A percentile compares a stretch with the other conserved stretches of the same genome.
These are phyloP conservation scores for Geococcyx californianus DNA, from an alignment of 2,113 vertebrate species.

Conservation along the genomic window DNA sequence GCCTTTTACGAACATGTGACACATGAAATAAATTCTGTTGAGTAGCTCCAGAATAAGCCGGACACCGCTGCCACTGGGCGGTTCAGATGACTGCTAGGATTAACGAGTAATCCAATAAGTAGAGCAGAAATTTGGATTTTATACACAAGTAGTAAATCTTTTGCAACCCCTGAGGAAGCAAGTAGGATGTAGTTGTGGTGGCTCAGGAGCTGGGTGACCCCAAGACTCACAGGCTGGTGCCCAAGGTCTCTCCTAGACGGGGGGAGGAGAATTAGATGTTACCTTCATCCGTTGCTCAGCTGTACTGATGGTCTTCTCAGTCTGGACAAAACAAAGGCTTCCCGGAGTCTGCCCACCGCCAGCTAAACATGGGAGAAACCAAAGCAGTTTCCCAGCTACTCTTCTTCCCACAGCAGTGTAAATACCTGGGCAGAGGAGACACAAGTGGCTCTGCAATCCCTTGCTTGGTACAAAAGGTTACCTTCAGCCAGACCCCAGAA, in stretches of 20 bases:
- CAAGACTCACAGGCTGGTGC: not conserved
- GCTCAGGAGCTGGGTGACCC: not conserved
- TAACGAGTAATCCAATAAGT: fast-evolving
- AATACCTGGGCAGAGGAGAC: not conserved
- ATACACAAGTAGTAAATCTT: not conserved
- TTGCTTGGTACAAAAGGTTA: not conserved
- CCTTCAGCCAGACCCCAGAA: not conserved
- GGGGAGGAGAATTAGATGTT: not conserved
- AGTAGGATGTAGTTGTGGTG: not conserved
- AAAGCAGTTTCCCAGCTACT: not conserved
- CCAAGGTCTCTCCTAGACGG: not conserved
- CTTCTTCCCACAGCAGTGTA: not conserved
- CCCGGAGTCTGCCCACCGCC: not conserved
- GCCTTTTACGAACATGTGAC: not conserved
- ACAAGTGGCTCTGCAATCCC: fast-evolving
- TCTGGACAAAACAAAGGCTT: not conserved
- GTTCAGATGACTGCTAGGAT: not conserved
- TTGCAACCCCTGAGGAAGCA: not conserved
- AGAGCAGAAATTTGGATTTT: not conserved
- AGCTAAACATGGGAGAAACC: not conserved
- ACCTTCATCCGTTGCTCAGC: not conserved
- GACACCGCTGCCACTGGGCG: not conserved
- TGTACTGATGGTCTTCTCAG: not conserved
- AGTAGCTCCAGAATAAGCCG: not conserved
- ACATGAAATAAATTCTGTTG: not conserved